Evolutionary conservation across 2,888 invertebrate species (phyloP).

Genomic region (Gonocerus acuteangulatus): DNA sequence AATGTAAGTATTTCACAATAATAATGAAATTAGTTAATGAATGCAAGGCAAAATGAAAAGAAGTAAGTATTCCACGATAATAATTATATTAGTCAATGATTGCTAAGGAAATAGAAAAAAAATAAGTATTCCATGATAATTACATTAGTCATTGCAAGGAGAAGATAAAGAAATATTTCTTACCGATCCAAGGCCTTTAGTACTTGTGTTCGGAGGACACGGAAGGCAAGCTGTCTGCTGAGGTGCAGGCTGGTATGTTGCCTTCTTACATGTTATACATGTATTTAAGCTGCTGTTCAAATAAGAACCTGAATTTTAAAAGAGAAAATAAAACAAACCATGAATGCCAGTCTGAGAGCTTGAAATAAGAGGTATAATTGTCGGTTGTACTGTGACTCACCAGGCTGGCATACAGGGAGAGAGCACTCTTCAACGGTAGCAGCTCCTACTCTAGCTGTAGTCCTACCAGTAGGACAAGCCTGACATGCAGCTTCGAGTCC

Average conservation of each 20-base stretch:
- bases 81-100: too few relatives aligned
- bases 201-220: constrained; percentile 87
- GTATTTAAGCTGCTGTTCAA: constrained; percentile 78
- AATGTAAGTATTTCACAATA: too few relatives aligned
- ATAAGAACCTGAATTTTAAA: constrained; percentile 59
- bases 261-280: constrained; percentile 80
- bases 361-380: too few relatives aligned
- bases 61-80: too few relatives aligned
- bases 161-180: too few relatives aligned
- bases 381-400: constrained; percentile 43
- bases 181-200: constrained; percentile 71
- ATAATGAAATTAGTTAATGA: too few relatives aligned
- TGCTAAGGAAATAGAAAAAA: too few relatives aligned
- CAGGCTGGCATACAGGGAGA: constrained; percentile 75
- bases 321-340: constrained; percentile 23
- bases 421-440: constrained; percentile 84
- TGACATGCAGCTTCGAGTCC: constrained; percentile 84
- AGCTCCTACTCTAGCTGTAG: constrained; percentile 78
- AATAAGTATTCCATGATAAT: too few relatives aligned
- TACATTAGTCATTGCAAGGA: too few relatives aligned
- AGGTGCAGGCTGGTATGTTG: constrained; percentile 80
- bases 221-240: constrained; percentile 79
- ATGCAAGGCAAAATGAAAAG: too few relatives aligned
- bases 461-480: constrained; percentile 79
- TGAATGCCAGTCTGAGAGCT: neutral